Evolutionary conservation across 2,888 invertebrate species (phyloP), one percentile per base, ranked within the genome.

Genomic region (Drosophila anomelani): DNA sequence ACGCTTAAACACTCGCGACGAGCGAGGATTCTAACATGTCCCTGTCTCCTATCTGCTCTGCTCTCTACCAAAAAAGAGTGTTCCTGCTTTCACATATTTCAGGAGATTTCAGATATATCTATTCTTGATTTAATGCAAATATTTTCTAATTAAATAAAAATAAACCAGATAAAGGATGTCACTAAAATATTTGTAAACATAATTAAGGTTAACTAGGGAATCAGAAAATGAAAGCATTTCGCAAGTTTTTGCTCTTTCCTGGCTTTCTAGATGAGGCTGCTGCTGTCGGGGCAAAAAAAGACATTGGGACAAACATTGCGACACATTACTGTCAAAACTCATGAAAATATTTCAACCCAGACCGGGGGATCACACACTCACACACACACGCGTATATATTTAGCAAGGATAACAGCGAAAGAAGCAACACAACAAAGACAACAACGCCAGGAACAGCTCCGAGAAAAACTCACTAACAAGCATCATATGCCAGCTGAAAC

Each of bases 311-410:
- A 85, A 87, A 85, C 85, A 85, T 87, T 85, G 85, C 89, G 89
- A 85, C 89, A 85, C 89, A 89, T 89, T 89, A 87, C 80, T 85
- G 85, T 85, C 85, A 85, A 85, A 85, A 85, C 85, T 85, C 88
- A 85, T 85, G 89, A 89, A 85, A 85, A 85, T 85, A 89, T 89
- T 85, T 87, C 85, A 89, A 51, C 64, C 17, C 75, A 78, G 80
- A 80, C 79, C 83, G 80, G 67, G 70, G 73, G 68, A 75, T 66
- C 76, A 56, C 71, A 76, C 56, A 64, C 38, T 36, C 23, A 34
- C 46, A 34, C 34, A 34, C 75, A 56, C 70, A 76, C 56, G 57
- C 38, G 36, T n/a, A 23, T 41, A 23, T 20, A 17, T 12, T 17
- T 38, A 46, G 26, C 62, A 73, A 76, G 81, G 85, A 76, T 87